Conservation (phyloP, 2,113 vertebrate species). For the Addax nasomaculatus region DNA sequence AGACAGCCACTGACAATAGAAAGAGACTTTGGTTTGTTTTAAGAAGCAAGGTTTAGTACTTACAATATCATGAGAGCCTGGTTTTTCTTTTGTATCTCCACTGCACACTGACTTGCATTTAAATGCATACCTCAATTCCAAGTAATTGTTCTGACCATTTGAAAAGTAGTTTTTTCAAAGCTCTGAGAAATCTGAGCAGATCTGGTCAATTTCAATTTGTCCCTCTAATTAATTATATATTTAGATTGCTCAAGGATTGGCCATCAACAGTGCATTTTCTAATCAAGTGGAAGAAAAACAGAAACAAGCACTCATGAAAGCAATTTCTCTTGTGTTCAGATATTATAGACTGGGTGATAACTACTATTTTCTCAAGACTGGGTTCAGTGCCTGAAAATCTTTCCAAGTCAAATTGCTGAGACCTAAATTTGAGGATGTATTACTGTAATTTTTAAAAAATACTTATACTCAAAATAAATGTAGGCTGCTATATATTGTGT, state of each 20-base stretch:
- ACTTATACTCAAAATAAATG: conserved; percentile 48
- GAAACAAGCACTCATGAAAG: conserved; percentile 50
- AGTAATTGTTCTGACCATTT: conserved; percentile 78
- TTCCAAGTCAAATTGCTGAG: conserved; percentile 65
- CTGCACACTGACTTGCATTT: conserved; percentile 63
- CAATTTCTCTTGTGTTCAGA: conserved; percentile 72
- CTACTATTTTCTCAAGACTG: conserved; percentile 66
- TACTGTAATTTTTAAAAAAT: neutral
- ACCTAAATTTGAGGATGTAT: conserved; percentile 61
- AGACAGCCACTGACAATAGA: conserved; percentile 66
- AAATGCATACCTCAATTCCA: conserved; percentile 72
- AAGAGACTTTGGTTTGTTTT: conserved; percentile 70
- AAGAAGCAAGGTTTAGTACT: conserved; percentile 81
- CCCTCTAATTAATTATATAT: conserved; percentile 49
- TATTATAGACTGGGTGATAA: conserved; percentile 72
- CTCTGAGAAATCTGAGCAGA: conserved; percentile 71
- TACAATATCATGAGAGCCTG: conserved; percentile 72
- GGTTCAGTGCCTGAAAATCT: conserved; percentile 50
- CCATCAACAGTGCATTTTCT: conserved; percentile 37
- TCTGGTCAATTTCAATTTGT: conserved; percentile 77
- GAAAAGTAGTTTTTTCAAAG: conserved; percentile 73
- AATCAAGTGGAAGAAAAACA: conserved; percentile 68
- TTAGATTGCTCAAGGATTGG: conserved; percentile 43
- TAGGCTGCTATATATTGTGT: conserved; percentile 32
- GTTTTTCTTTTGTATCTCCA: conserved; percentile 61